Evolutionary conservation across 2,888 invertebrate species (phyloP), one percentile per base, ranked within the genome.

Genomic region (Lasioglossum zephyrum): DNA sequence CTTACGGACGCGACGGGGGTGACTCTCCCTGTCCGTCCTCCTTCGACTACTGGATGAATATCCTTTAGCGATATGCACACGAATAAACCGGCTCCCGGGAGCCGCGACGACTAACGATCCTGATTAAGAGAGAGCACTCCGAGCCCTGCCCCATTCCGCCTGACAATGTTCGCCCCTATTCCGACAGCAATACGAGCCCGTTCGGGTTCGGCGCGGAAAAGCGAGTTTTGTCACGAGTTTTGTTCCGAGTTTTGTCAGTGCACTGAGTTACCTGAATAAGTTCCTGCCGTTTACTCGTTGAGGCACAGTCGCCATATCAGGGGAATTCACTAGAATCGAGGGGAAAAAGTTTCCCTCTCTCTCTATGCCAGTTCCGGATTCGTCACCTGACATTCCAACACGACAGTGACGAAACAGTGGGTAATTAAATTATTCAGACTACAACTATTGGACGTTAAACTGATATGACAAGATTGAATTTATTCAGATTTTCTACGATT

Each of bases 71-170:
- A 77, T 81, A 81, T 77, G 81, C 82, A 57, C 76, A 74, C 74
- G 87, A 87, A 89, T 82, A 81, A 84, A 83, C 81, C 81, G 57
- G 79, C 91, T 88, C 84, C 81, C 60, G 83, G 89, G 87, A 77
- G 81, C 47, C 83, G 77, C 39, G 26, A 75, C 81, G 83, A n/a
- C 39, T 89, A 88, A 88, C 85, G 88, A 88, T 90, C 83, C 82
- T 79, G 88, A 90, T 84, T 90, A 88, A 85, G 87, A 77, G 57
- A 73, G 73, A 77, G n/a, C 70, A 73, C 76, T 80, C 70, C 6
- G 36, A 47, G 47, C 69, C 49, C 72, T 66, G 78, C 53, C 72
- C 76, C 76, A 47, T 73, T 85, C 57, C 41, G 47, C 5, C 6
- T 16, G 69, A 76, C 76, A 73, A 72, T 78, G 72, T 9, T 13